Base-by-base conservation (phyloP, 2,888 invertebrate genomes). In the Sylvicola cinctus region DNA sequence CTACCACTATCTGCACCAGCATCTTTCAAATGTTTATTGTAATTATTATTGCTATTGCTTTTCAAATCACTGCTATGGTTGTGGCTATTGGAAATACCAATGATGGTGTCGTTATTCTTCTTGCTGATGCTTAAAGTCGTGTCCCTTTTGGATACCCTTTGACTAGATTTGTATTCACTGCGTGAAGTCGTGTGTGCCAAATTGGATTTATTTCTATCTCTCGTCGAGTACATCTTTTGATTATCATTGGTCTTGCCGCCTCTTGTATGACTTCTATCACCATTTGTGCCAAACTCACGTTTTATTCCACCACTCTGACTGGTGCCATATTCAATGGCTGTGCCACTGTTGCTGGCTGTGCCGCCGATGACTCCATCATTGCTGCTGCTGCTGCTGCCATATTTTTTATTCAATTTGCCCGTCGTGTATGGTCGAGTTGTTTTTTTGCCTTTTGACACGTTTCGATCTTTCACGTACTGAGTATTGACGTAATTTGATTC, bases 401-500 rank as follows among this genome's bases (percentile, higher is more conserved):
- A 29, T 28, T 36, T 32, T 36, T 32, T 15, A 36, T 36, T 36
- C 16, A 31, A 35, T 35, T 38, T 35, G 25, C 23, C 36, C 30
- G 32, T 29, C 32, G 29, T 38, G 28, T 20, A 20, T 20, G 20
- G 20, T 20, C 32, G 34, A 11, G 13, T 14, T 29, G 17, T 36
- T 36, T 23, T 32, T 28, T 34, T 29, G 15, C 25, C 36, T 28
- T 14, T 37, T 28, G 38, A 37, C 33, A 38, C 33, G 33, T 40
- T 40, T 32, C 38, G 38, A 38, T 41, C 41, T 37, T 38, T 38
- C 32, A 38, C 36, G 36, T 41, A 40, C 32, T 40, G 38, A 13
- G 36, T 37, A 37, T 38, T 37, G 15, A 41, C 36, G 37, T 40
- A 38, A 40, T 41, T 39, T 34, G 36, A 39, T 40, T 41, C 41